These are phyloP conservation scores for Pteria penguin DNA, from an alignment of 2,888 invertebrate genomes.

Conservation along the genomic window DNA sequence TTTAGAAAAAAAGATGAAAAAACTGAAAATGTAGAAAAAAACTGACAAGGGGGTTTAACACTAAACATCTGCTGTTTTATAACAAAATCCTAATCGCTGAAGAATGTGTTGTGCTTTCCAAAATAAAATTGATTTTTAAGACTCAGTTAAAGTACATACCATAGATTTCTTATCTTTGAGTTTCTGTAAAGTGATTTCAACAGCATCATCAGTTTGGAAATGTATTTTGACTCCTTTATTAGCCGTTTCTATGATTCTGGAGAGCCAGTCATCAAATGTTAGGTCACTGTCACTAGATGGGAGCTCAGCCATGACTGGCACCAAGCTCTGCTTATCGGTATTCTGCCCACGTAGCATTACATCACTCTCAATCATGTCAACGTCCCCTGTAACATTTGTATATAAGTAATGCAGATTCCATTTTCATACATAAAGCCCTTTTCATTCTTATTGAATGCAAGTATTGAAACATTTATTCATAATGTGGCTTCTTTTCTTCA, in stretches of 20 bases:
- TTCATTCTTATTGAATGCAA: too few relatives aligned
- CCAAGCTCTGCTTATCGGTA: slow-evolving; percentile 80
- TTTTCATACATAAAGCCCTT: too few relatives aligned
- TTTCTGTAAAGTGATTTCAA: slow-evolving; percentile 79
- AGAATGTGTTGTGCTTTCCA: background rate
- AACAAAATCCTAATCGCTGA: background rate
- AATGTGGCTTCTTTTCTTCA: too few relatives aligned
- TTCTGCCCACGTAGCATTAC: slow-evolving; percentile 84
- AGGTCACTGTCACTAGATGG: slow-evolving; percentile 87
- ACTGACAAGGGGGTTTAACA: too few relatives aligned
- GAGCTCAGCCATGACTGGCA: slow-evolving; percentile 93
- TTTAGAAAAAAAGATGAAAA: too few relatives aligned
- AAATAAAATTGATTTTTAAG: background rate
- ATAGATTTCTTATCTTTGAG: slow-evolving; percentile 62
- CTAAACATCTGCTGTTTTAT: background rate
- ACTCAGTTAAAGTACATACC: slow-evolving; percentile 35
- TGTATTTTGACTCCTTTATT: slow-evolving; percentile 92
- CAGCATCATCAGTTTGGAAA: slow-evolving; percentile 90
- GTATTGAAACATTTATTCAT: too few relatives aligned
- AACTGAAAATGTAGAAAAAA: too few relatives aligned
- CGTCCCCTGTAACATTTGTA: slow-evolving; percentile 50
- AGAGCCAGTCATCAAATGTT: slow-evolving; percentile 86
- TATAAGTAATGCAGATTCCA: too few relatives aligned
- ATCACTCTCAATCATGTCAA: slow-evolving; percentile 91
- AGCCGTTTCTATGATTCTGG: slow-evolving; percentile 80